Percentiles rank a stretch among this genome's conserved stretches.
These are phyloP conservation scores for Todiramphus saurophagus DNA, from an alignment of 2,113 vertebrate species.

Conservation along the genomic window DNA sequence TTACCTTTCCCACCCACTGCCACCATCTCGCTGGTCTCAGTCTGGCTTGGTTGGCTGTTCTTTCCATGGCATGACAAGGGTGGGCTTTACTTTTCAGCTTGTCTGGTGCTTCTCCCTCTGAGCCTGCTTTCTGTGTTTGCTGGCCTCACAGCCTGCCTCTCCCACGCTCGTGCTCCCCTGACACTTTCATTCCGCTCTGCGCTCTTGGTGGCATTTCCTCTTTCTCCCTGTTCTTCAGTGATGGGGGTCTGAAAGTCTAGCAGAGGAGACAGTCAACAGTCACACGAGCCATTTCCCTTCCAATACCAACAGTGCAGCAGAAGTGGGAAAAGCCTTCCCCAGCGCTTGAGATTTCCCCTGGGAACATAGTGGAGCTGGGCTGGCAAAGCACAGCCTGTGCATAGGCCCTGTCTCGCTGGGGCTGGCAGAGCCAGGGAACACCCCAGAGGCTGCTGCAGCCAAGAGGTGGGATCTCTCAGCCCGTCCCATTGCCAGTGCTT, in stretches of 20 bases:
- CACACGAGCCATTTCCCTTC: accelerated
- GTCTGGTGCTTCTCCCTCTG: background rate
- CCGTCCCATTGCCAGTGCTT: background rate
- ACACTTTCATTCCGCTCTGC: accelerated
- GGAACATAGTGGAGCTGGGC: background rate
- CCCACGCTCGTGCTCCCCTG: background rate
- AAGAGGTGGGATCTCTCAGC: background rate
- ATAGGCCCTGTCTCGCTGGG: background rate
- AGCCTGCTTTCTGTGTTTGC: background rate
- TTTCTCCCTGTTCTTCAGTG: accelerated
- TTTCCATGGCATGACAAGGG: background rate
- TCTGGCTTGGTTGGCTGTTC: background rate
- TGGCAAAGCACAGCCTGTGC: background rate
- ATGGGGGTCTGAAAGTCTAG: accelerated
- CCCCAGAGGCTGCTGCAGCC: background rate
- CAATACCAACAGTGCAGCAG: accelerated
- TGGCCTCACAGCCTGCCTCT: background rate
- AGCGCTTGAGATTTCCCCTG: background rate
- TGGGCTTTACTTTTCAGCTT: background rate
- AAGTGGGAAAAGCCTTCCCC: background rate
- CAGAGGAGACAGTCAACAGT: background rate
- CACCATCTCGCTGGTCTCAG: background rate
- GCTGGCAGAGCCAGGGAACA: background rate
- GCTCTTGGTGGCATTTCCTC: background rate
- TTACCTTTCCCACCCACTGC: background rate